Base-by-base conservation (phyloP, 2,797 vertebrate species). In the Coregonus ussuriensis region DNA sequence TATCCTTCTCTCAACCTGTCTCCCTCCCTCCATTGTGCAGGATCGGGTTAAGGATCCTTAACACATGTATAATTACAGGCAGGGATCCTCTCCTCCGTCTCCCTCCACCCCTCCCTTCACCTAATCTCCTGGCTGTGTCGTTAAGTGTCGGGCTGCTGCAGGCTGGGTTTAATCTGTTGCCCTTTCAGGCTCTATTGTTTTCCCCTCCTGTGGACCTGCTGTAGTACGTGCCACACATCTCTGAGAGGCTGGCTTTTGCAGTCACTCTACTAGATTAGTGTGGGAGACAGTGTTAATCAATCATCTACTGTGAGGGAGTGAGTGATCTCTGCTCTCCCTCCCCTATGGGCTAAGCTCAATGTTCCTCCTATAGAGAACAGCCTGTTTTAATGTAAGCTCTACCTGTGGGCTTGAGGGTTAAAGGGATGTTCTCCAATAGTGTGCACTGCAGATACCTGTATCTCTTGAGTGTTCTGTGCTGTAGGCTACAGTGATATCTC, bases 21-120 rank as follows among this genome's bases (percentile, higher is more conserved):
- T 37, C 13, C 56, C 18, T 81, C 59, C 65, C 52, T 75, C 68
- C 29, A n/a, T 25, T 82, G 75, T 86, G 81, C 77, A 74, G 62
- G 78, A 81, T 73, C 63, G 80, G 69, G 76, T 76, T 53, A 74
- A 72, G 72, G 71, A 86, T 76, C 79, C 80, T 47, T 87, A 77
- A 79, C 87, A 86, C 86, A 84, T 79, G 79, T 84, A 77, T 85
- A 81, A 87, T 89, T 82, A 80, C 81, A 67, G 29, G 31, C 29
- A 16, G 31, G 65, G 31, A 35, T 67, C 65, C 65, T 67, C 65
- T 67, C 54, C 54, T 56, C 65, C 1, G 13, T 67, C 65, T 67
- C 65, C 31, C 65, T 67, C 65, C 13, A 15, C 14, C 31, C 65
- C 16, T 41, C 18, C 74, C 52, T 80, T 76, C 83, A 77, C 56